phyloP scores from a whole-genome alignment of 2,888 invertebrate genomes.

The Napeogenes inachia region DNA sequence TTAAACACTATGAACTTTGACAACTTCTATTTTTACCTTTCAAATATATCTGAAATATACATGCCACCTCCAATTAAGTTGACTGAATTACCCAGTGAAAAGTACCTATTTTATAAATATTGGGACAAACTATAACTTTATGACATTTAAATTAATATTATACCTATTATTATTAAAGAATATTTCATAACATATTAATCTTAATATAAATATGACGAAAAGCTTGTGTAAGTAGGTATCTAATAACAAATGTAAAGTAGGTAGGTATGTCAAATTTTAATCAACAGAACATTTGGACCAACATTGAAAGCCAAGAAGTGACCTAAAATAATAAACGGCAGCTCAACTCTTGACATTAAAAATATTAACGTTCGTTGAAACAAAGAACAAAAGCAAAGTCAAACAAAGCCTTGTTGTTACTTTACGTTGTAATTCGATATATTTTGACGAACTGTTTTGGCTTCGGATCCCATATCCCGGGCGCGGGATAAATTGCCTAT shows the following conservation, averaged over 20 bases:
- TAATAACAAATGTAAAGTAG: too few relatives aligned
- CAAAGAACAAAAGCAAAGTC: neutral
- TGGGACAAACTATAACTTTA: too few relatives aligned
- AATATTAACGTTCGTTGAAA: neutral
- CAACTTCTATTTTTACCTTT: neutral
- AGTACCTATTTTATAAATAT: too few relatives aligned
- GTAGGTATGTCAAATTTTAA: too few relatives aligned
- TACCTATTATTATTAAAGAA: too few relatives aligned
- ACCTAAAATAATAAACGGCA: neutral
- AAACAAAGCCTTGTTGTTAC: constrained; percentile 2
- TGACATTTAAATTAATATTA: too few relatives aligned
- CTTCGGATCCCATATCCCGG: neutral
- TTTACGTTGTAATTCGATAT: constrained; percentile 3
- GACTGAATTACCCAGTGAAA: too few relatives aligned
- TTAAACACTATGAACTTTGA: constrained; percentile 1
- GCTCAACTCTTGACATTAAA: neutral
- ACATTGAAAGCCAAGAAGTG: neutral
- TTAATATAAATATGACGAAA: too few relatives aligned
- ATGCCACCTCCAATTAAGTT: too few relatives aligned
- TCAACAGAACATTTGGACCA: too few relatives aligned
- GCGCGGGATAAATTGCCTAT: neutral
- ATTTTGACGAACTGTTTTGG: constrained; percentile 1
- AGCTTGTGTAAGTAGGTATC: too few relatives aligned
- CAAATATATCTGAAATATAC: neutral
- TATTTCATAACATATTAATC: too few relatives aligned